Percentiles rank a stretch among this genome's conserved stretches.
phyloP scores from a whole-genome alignment of 2,888 invertebrate genomes.

The Calliopum simillimum region DNA sequence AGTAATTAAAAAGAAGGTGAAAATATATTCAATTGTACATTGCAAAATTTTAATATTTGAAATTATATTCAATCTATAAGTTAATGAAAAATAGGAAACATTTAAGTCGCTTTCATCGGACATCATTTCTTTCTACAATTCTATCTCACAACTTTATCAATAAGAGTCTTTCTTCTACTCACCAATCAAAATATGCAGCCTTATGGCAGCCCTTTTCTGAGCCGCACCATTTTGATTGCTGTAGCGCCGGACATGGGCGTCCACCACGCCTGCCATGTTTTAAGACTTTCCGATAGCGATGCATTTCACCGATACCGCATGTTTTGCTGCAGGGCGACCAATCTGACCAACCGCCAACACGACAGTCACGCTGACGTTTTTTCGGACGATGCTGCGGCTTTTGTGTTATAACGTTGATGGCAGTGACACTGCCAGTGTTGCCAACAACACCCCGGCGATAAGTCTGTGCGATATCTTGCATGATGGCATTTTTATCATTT shows the following conservation, averaged over 20 bases:
- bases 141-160: not conserved
- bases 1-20: conserved; percentile 8
- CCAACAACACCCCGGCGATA: conserved; percentile 67
- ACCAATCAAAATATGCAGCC: conserved; percentile 74
- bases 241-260: conserved; percentile 83
- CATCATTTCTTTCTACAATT: not conserved
- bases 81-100: not conserved
- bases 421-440: conserved; percentile 32
- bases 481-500: conserved; percentile 77
- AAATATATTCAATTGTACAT: not conserved
- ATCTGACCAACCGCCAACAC: conserved; percentile 86
- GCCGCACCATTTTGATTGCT: conserved; percentile 91
- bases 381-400: conserved; percentile 50
- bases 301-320: conserved; percentile 90
- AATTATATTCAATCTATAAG: conserved; percentile 3
- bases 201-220: conserved; percentile 76
- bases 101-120: not conserved
- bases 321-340: conserved; percentile 90
- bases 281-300: conserved; percentile 81
- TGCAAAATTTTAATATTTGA: no score
- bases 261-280: conserved; percentile 85
- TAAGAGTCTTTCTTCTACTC: conserved; percentile 48
- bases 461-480: conserved; percentile 78
- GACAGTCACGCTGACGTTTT: conserved; percentile 79
- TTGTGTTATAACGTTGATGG: conserved; percentile 61